These are phyloP conservation scores for Bovichtus variegatus DNA, from an alignment of 2,797 vertebrate species.

Conservation along the genomic window DNA sequence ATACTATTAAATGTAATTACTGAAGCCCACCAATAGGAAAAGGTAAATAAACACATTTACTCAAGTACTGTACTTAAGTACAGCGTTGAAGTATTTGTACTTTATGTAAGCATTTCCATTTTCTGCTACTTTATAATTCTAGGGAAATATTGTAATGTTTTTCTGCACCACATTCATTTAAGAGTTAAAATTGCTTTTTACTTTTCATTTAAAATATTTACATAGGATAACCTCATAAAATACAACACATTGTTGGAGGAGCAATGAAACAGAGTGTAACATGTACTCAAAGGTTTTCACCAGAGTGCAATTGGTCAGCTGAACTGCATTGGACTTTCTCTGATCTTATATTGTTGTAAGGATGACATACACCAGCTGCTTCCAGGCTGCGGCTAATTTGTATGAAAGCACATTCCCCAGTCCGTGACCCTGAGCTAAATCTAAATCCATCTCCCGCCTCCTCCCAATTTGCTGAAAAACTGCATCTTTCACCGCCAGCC, in stretches of 20 bases:
- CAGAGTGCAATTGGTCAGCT: too few relatives aligned
- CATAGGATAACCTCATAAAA: background rate
- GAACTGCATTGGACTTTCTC: background rate
- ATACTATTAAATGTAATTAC: background rate
- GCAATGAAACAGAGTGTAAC: too few relatives aligned
- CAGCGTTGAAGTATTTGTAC: too few relatives aligned
- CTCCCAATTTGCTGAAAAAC: slow-evolving; percentile 22
- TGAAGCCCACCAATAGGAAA: background rate
- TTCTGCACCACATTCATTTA: background rate
- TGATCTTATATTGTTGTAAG: slow-evolving; percentile 17
- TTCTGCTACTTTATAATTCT: too few relatives aligned
- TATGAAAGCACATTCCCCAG: slow-evolving; percentile 27
- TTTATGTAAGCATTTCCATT: too few relatives aligned
- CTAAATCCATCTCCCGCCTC: slow-evolving; percentile 44
- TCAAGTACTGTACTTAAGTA: background rate
- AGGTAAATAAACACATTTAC: background rate
- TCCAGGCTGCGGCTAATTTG: slow-evolving; percentile 23
- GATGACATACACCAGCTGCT: slow-evolving; percentile 39
- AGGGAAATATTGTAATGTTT: background rate
- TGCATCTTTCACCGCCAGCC: slow-evolving; percentile 17
- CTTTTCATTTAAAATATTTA: background rate
- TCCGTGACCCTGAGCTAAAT: slow-evolving; percentile 16
- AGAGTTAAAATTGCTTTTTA: background rate
- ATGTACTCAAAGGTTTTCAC: too few relatives aligned
- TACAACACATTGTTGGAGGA: too few relatives aligned